These are phyloP conservation scores for Lanius collurio DNA, from an alignment of 2,113 vertebrate genomes.

Conservation along the genomic window DNA sequence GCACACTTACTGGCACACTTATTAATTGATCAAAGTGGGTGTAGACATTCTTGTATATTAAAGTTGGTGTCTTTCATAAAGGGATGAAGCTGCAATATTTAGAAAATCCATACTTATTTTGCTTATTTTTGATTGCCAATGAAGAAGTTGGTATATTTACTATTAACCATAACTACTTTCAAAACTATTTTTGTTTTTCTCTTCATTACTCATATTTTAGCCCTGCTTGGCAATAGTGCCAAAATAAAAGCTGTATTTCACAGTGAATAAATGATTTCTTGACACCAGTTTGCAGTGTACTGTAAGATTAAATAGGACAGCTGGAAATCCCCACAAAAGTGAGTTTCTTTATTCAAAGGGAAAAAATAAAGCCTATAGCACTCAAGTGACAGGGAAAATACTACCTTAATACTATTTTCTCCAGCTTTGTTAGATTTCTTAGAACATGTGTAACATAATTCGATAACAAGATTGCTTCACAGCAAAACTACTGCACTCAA, in stretches of 20 bases:
- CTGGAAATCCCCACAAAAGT: not conserved
- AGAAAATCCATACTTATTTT: not conserved
- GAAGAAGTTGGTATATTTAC: not conserved
- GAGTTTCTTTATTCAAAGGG: not conserved
- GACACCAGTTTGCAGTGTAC: not conserved
- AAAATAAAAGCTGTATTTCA: not conserved
- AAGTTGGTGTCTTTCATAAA: not conserved
- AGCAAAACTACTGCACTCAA: not conserved
- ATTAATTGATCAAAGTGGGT: accelerated
- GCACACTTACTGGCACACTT: not conserved
- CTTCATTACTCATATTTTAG: not conserved
- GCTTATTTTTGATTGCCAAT: not conserved
- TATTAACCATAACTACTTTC: not conserved
- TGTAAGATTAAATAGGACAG: not conserved
- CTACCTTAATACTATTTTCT: not conserved
- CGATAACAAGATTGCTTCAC: accelerated
- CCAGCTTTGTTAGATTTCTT: not conserved
- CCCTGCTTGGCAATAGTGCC: not conserved
- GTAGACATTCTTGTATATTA: not conserved
- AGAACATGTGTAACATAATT: not conserved
- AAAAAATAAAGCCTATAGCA: not conserved
- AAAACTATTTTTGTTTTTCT: not conserved
- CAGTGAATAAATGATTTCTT: not conserved
- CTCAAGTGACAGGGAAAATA: not conserved
- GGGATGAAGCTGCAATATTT: not conserved